Percentiles rank a stretch among this genome's conserved stretches.
Conservation (phyloP, 2,797 vertebrate species). For the Poeciliopsis infans region DNA sequence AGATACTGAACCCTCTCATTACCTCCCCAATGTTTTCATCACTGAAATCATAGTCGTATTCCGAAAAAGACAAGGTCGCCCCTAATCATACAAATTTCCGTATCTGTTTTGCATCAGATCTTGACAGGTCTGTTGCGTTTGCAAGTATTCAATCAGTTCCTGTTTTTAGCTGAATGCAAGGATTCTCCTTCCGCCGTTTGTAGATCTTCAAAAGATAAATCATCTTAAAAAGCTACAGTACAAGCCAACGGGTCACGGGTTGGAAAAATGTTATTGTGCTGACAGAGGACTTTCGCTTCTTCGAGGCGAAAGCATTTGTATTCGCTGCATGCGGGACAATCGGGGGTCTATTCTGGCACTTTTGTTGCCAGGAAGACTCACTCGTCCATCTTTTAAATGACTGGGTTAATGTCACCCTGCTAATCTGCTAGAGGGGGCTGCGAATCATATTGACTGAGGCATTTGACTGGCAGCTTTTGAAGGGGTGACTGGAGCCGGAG, state of each 20-base stretch:
- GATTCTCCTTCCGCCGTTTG: conserved; percentile 2
- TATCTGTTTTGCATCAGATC: background rate
- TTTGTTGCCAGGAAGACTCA: conserved; percentile 70
- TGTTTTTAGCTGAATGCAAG: background rate
- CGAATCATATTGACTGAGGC: conserved; percentile 52
- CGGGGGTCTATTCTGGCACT: conserved; percentile 50
- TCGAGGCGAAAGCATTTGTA: conserved; percentile 56
- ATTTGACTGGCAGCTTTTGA: conserved; percentile 28
- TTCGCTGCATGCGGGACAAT: conserved; percentile 56
- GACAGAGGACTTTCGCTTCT: conserved; percentile 28
- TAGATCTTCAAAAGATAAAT: conserved; percentile 18
- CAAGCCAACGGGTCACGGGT: conserved; percentile 54
- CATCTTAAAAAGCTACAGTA: conserved; percentile 36
- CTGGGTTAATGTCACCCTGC: conserved; percentile 45
- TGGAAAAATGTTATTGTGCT: conserved; percentile 41
- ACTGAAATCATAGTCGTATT: background rate
- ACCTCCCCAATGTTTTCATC: conserved; percentile 1
- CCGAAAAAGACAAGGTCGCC: background rate
- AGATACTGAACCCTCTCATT: background rate
- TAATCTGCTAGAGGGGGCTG: conserved; percentile 42
- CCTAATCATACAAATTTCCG: background rate
- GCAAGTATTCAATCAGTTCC: background rate
- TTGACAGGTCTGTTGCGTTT: background rate
- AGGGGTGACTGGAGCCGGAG: conserved; percentile 13
- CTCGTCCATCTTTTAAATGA: conserved; percentile 60